Conservation (phyloP, 2,113 vertebrate species). For the Nycticebus coucang region DNA sequence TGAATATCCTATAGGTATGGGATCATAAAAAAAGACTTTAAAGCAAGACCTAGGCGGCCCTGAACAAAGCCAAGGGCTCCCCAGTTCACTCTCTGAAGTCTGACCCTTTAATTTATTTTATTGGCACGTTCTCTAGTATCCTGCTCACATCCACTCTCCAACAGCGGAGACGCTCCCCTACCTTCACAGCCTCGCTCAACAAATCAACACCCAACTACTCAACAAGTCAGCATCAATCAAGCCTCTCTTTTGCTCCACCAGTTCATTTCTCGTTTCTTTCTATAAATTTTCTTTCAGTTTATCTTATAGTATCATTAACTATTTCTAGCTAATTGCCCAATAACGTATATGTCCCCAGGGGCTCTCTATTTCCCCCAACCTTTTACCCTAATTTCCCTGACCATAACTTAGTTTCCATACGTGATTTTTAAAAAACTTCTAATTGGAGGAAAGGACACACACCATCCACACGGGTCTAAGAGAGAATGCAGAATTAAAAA, state of each 20-base stretch:
- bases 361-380: neutral
- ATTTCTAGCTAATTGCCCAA: neutral
- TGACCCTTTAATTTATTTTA: neutral
- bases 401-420: neutral
- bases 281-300: neutral
- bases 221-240: accelerated
- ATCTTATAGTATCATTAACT: neutral
- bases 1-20: neutral
- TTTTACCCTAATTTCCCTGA: neutral
- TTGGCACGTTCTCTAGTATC: neutral
- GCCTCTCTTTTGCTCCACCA: neutral
- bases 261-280: neutral
- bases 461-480: neutral
- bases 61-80: neutral
- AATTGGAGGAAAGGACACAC: neutral
- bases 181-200: neutral
- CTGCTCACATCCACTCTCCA: neutral
- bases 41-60: neutral
- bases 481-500: neutral
- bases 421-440: neutral
- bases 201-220: neutral
- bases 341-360: neutral
- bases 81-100: accelerated
- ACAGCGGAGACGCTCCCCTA: neutral
- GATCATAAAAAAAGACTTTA: neutral